Evolutionary conservation across 2,888 invertebrate genomes (phyloP), one percentile per base, ranked within the genome.

Genomic region (Megaustenia siamemsis): DNA sequence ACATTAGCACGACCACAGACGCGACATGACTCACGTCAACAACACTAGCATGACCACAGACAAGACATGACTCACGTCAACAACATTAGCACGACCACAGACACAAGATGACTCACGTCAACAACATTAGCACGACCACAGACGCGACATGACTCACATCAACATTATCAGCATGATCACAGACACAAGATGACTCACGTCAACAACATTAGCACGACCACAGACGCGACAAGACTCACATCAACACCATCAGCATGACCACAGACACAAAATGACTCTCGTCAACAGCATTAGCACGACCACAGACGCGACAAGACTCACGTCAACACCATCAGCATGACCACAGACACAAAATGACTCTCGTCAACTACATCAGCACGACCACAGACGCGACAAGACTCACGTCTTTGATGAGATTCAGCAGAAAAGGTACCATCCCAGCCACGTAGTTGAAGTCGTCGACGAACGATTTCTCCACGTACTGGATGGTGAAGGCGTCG

Each of bases 401-500:
- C 87, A 94, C 94, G 76, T 94, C 93, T 80, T 90, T 89, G 79
- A 93, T 92, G 28, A 93, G 90, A 85, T 93, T 93, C n/a, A 92
- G 91, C 5, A 94, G 89, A 87, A 93, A 93, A 1, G 94, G 94
- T 18, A 94, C 94, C 90, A 92, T 92, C 63, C 94, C 94, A 35
- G 93, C 91, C 18, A 93, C 94, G 82, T 91, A 94, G 90, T 94
- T 93, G 86, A 93, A 93, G 76, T 92, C 92, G 40, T 88, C 88
- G 56, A 93, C 89, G 53, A 91, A 91, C 12, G 86, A 82, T n/a
- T 90, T 89, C 79, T 93, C 93, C n/a, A 94, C 93, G 63, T 88
- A 89, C 87, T 94, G 94, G 60, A 94, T 92, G n/a, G 93, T 93
- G 89, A 94, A 93, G 24, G 93, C 93, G 82, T 93, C 93, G 80